Evolutionary conservation across 2,797 vertebrate species (phyloP).

Genomic region (Chelidonichthys spinosus): DNA sequence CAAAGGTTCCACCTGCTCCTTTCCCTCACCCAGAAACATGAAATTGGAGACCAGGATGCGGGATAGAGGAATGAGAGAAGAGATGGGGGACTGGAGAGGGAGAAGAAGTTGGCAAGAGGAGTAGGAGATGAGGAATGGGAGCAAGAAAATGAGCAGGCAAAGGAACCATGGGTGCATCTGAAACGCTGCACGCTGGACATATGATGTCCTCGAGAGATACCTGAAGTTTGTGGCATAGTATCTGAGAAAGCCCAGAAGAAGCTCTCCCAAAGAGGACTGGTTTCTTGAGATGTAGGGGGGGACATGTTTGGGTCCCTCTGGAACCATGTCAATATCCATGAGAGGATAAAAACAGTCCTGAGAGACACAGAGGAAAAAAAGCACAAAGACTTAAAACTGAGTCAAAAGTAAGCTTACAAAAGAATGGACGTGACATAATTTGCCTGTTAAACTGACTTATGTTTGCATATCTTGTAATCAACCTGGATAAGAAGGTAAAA

Average conservation of each 20-base stretch:
- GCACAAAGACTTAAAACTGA: background rate
- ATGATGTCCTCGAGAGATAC: slow-evolving; percentile 78
- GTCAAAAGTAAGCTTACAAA: background rate
- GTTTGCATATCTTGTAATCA: background rate
- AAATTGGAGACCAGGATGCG: slow-evolving; percentile 76
- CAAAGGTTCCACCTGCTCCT: slow-evolving; percentile 83
- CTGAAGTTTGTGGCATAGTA: slow-evolving; percentile 95
- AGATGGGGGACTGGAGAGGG: slow-evolving; percentile 25
- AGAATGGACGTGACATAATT: background rate
- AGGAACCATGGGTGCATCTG: slow-evolving; percentile 3
- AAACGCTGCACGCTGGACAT: slow-evolving; percentile 31
- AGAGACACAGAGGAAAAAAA: slow-evolving; percentile 34
- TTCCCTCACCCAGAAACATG: slow-evolving; percentile 80
- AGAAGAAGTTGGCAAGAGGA: slow-evolving; percentile 32
- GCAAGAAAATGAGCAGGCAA: slow-evolving; percentile 41
- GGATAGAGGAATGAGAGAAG: slow-evolving; percentile 46
- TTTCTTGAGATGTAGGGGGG: slow-evolving; percentile 91
- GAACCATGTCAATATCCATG: slow-evolving; percentile 91
- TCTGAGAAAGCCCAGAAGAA: slow-evolving; percentile 94
- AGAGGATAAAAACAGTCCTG: slow-evolving; percentile 89
- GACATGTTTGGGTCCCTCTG: slow-evolving; percentile 85
- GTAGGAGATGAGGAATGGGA: slow-evolving; percentile 32
- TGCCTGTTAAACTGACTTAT: background rate
- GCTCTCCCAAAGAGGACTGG: slow-evolving; percentile 89
- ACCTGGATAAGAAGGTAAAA: background rate